Conservation (phyloP, 1,140 invertebrate genomes). For the Rhopalosiphum maidis region DNA sequence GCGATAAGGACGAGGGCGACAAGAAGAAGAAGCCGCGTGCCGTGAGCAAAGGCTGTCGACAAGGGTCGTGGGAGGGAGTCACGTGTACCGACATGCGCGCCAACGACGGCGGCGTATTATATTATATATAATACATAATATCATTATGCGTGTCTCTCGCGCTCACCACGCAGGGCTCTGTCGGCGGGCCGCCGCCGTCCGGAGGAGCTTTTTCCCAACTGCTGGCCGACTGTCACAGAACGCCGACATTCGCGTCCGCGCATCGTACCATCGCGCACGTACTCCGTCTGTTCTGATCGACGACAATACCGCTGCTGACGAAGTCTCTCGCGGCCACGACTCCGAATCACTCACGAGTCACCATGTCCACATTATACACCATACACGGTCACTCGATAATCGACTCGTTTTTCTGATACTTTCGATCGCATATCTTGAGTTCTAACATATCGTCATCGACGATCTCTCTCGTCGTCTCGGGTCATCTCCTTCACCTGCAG, state of each 20-base stretch:
- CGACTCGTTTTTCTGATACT: background rate
- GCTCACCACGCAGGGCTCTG: constrained; percentile 19
- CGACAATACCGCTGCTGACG: constrained; percentile 2
- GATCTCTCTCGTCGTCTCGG: background rate
- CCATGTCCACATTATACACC: background rate
- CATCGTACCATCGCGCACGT: background rate
- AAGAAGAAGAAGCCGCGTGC: constrained; percentile 21
- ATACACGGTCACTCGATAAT: background rate
- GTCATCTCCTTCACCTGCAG: background rate
- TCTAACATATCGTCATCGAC: background rate
- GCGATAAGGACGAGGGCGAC: background rate
- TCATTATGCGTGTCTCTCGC: constrained; percentile 13
- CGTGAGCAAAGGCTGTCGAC: background rate
- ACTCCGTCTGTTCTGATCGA: background rate
- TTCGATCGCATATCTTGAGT: background rate
- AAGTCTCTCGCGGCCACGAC: too few species aligned
- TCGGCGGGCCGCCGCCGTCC: background rate
- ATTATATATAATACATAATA: constrained; percentile 11
- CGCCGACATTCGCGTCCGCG: constrained; percentile 43
- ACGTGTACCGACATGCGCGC: constrained; percentile 43
- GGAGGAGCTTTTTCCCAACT: constrained; percentile 31
- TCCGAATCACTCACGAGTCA: background rate
- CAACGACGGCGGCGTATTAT: background rate
- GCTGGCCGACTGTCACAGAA: background rate
- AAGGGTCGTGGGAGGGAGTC: background rate